Evolutionary conservation across 2,888 invertebrate genomes (phyloP).

Genomic region (Bellardia pandia): DNA sequence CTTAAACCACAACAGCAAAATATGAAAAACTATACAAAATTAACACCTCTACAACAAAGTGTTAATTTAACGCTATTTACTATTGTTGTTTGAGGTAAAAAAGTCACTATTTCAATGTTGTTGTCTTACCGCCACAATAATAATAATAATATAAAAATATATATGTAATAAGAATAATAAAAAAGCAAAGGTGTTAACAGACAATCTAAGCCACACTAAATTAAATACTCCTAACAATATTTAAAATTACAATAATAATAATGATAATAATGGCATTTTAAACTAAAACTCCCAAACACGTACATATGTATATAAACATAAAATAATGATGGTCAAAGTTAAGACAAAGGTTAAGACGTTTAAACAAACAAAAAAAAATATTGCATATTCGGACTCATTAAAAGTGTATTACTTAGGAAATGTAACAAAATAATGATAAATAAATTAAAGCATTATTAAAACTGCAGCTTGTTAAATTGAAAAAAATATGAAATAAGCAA

Average conservation of each 20-base stretch:
- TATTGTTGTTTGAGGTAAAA: constrained; percentile 8
- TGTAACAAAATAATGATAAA: background rate
- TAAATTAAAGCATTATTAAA: background rate
- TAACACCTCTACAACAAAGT: constrained; percentile 53
- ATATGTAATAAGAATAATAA: background rate
- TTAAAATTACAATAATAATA: constrained; percentile 7
- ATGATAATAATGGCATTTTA: constrained; percentile 25
- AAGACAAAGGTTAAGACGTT: constrained; percentile 27
- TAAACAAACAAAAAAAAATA: constrained; percentile 16
- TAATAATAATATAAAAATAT: background rate
- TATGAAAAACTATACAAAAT: constrained; percentile 44
- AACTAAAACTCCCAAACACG: background rate
- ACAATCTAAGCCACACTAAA: background rate
- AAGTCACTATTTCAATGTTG: background rate
- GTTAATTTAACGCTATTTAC: constrained; percentile 15
- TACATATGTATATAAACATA: background rate
- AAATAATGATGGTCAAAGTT: constrained; percentile 26
- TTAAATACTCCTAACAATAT: background rate
- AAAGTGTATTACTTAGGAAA: constrained; percentile 23
- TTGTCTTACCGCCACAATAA: background rate
- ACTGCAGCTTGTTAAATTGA: background rate
- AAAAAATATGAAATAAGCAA: background rate
- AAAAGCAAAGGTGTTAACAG: constrained; percentile 45
- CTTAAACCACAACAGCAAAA: background rate
- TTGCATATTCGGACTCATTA: background rate